Percentiles rank a stretch among this genome's conserved stretches.
Conservation (phyloP, 92 coral and sea anemone genomes). For the Porites rus region DNA sequence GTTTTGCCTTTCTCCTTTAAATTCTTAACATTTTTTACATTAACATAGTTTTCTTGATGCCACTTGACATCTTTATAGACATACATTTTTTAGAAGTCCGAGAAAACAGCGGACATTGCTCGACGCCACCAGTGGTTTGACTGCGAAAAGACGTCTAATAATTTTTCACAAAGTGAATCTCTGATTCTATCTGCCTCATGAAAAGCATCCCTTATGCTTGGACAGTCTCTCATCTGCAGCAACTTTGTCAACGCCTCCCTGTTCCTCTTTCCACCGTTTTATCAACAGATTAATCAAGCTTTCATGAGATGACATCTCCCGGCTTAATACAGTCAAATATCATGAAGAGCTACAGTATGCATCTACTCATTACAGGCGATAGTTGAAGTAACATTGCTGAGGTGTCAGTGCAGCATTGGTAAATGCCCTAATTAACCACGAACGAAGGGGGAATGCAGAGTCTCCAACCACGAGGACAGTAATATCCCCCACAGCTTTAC, state of each 20-base stretch:
- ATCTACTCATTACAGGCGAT: background rate
- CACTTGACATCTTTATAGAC: too few species aligned
- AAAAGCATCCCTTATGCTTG: conserved; percentile 52
- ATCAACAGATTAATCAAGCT: conserved; percentile 69
- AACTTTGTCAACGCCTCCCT: conserved; percentile 76
- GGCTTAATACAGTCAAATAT: conserved; percentile 9
- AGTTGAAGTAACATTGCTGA: conserved; percentile 18
- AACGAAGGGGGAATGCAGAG: conserved; percentile 45
- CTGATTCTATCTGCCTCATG: conserved; percentile 64
- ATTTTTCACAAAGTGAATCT: conserved; percentile 75
- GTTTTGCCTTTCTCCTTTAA: too few species aligned
- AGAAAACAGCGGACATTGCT: too few species aligned
- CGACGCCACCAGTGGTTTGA: too few species aligned
- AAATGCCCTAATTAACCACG: conserved; percentile 50
- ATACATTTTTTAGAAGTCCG: too few species aligned
- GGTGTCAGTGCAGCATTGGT: conserved; percentile 28
- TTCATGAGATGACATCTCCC: conserved; percentile 43
- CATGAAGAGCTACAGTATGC: conserved; percentile 9
- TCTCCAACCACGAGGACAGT: conserved; percentile 44
- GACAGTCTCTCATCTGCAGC: conserved; percentile 68
- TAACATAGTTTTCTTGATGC: too few species aligned
- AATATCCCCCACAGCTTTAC: conserved; percentile 33
- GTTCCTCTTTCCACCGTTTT: conserved; percentile 67
- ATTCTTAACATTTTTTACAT: too few species aligned
- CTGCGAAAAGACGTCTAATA: conserved; percentile 36